These are phyloP conservation scores for Loris lydekkerianus DNA, from an alignment of 2,797 vertebrate species.

Conservation along the genomic window DNA sequence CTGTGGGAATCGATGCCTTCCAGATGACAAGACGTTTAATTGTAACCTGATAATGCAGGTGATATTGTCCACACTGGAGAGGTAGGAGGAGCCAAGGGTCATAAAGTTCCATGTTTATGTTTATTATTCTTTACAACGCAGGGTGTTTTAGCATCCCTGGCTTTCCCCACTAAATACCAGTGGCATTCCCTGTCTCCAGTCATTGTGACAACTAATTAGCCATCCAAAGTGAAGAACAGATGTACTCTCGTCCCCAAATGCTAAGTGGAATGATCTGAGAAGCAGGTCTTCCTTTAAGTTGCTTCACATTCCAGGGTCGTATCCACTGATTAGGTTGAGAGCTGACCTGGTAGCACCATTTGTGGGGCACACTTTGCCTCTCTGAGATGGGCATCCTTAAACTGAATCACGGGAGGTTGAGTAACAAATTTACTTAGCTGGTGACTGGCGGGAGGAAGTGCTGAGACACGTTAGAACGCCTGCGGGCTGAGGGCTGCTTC, in stretches of 20 bases:
- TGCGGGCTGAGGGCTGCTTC: neutral
- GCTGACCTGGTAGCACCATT: neutral
- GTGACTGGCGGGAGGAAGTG: neutral
- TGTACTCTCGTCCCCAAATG: neutral
- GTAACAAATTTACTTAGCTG: fast-evolving
- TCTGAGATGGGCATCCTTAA: neutral
- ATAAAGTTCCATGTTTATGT: neutral
- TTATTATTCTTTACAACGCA: neutral
- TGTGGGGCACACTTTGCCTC: neutral
- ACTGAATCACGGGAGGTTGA: neutral
- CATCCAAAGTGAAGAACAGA: neutral
- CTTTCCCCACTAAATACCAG: neutral
- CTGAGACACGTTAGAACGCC: neutral
- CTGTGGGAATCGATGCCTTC: neutral
- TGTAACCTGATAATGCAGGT: neutral
- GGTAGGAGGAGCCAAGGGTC: neutral
- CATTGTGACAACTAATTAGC: neutral
- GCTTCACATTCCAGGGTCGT: neutral
- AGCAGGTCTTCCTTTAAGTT: neutral
- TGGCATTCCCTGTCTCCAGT: neutral
- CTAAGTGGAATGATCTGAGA: neutral
- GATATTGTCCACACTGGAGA: neutral
- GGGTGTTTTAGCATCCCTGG: neutral
- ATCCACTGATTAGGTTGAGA: neutral
- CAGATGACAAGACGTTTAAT: neutral